Evolutionary conservation across 2,113 vertebrate genomes (phyloP), one percentile per base, ranked within the genome.

Genomic region (Pollimyrus isidori): DNA sequence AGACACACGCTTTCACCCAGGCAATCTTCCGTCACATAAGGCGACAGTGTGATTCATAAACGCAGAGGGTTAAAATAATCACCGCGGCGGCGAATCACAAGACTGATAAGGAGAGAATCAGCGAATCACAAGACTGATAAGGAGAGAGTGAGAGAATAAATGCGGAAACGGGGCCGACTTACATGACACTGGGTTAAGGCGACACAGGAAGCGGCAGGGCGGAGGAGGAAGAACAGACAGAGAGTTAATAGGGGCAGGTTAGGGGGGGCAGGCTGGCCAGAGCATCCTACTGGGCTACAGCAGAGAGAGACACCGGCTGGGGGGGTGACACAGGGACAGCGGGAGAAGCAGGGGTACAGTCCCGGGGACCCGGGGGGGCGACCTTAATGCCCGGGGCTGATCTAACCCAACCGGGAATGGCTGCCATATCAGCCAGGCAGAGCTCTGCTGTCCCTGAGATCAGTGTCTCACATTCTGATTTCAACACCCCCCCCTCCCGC

Each of bases 171-270:
- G 94, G 95, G 93, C 93, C 95, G 96, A 99, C 98, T 99, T 99
- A 99, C 98, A 98, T 99, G 98, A 99, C 92, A 99, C 98, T 99
- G 97, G 95, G 96, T 96, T 97, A 97, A 96, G 97, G 98, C 96
- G n/a, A 98, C 97, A 97, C 96, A 45, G 96, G 96, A 96, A 94
- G 95, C 97, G 95, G 11, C 94, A 95, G 97, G 96, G 95, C 95
- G 95, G 95, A 91, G 91, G 94, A 94, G 95, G 92, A 94, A 95
- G 95, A 97, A 97, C 94, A 98, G 95, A 98, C 92, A 97, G 96
- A 97, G 93, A 95, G 96, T 98, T 97, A 99, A 96, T 95, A 96
- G 95, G 94, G 94, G 62, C 62, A 11, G 62, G 96, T 96, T 96
- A 93, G 89, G 35, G 94, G 95, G 95, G 93, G 91, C 35, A 91